Evolutionary conservation across 64 coral and sea anemone species (phyloP), one percentile per base, ranked within the genome.

Genomic region (Pocillopora verrucosa): DNA sequence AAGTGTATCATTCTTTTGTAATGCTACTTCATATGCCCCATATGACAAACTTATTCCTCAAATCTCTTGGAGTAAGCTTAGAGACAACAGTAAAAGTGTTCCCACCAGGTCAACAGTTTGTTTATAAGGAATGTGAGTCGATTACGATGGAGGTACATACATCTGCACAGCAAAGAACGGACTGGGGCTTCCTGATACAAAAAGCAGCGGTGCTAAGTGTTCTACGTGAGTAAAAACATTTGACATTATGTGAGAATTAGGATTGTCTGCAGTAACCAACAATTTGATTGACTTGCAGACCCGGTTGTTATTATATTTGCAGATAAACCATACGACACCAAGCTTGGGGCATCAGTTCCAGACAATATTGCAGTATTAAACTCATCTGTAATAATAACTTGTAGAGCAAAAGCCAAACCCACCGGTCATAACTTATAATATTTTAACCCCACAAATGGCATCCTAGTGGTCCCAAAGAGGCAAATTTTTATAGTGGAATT

Each of bases 271-370:
- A 16, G 22, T 19, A 67, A 16, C 64, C 22, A 67, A 67, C 17
- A 20, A 9, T 67, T 22, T 22, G 22, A 67, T 16, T 7, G 22
- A 24, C 11, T 26, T 24, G 25, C 0, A 10, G 25, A 70, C 3
- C 41, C 41, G 41, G 41, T 51, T 51, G 41, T 51, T 51, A 51
- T 7, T 51, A 51, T 57, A 12, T 45, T 63, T 64, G 13, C 56
- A 92, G 90, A 92, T 80, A 92, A 87, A 87, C 90, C 90, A 61
- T 78, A 87, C 15, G 76, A 51, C 62, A 86, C 90, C 22, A 59
- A 41, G n/a, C 83, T 92, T 1, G 76, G 34, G 34, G 85, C 83
- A 11, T 60, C 82, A 22, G 20, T 80, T 13, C 82, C 70, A 36
- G 84, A 84, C 24, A 87, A 80, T 13, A 58, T 79, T 10, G 81